Base-by-base conservation (phyloP, 2,113 vertebrate genomes). In the Cyanoramphus novaezelandiae region DNA sequence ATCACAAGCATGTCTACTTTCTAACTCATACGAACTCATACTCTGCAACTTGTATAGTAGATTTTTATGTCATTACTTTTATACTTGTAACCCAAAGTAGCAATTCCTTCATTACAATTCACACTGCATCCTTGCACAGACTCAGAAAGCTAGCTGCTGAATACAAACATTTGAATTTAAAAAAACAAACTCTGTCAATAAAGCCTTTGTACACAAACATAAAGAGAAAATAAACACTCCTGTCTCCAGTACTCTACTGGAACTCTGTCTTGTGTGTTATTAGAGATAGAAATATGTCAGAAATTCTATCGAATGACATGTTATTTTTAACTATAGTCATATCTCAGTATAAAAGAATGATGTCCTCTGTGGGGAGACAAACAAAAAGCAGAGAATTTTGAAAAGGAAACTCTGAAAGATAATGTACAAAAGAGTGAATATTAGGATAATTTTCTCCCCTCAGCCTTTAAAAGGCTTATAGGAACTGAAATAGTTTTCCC, bases 51-150 rank as follows among this genome's bases (percentile, higher is more conserved):
- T 6, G 2, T 80, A 44, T 29, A 31, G 28, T 44, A 62, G 28
- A 44, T 59, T 79, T 85, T 92, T 21, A 46, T 31, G 63, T 52
- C 52, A 33, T 71, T 78, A 68, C 11, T 80, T 92, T 55, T 35
- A 18, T 50, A 68, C 6, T 82, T 59, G 33, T 57, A 57, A 84
- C 49, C 41, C 76, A 76, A 65, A 90, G 57, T 70, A 80, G 41
- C 31, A 79, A 71, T 69, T 72, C 27, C 65, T 82, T 86, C 90
- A 94, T 92, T 92, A 41, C 46, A 52, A 84, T 91, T 95, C 84
- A 67, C n/a, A 11, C 19, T 75, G 29, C n/a, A 53, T 72, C 57
- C 0, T 31, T 85, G 35, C 33, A 90, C 49, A 90, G 64, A 70
- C 25, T 63, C 62, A 29, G 35, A 71, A 93, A 93, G 41, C 74